These are phyloP conservation scores for Solenopsis fugax DNA, from an alignment of 1,140 invertebrate species.

Conservation along the genomic window DNA sequence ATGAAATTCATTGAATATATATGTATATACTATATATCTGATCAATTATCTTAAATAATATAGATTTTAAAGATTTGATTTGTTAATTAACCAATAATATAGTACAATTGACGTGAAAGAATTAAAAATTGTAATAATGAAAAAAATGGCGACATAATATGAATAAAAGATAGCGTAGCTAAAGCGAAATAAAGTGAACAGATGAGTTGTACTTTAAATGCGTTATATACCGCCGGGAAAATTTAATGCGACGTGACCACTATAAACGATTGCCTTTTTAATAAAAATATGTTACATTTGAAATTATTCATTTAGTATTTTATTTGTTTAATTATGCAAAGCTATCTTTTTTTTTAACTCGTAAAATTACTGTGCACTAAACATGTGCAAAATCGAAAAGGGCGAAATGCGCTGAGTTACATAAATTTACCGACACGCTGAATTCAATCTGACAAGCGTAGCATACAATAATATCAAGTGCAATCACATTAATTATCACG, in stretches of 20 bases:
- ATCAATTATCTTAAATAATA: background rate
- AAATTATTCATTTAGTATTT: background rate
- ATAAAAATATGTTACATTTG: slow-evolving; percentile 9
- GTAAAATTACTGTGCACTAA: background rate
- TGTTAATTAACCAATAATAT: slow-evolving; percentile 29
- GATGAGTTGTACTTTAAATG: slow-evolving; percentile 36
- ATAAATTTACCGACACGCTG: slow-evolving; percentile 34
- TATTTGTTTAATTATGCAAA: slow-evolving; percentile 19
- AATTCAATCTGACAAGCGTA: slow-evolving; percentile 42
- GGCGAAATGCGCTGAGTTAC: background rate
- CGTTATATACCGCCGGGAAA: background rate
- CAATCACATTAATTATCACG: slow-evolving; percentile 52
- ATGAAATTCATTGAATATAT: background rate
- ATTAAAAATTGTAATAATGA: slow-evolving; percentile 23
- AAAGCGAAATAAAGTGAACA: slow-evolving; percentile 25
- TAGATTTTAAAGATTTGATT: slow-evolving; percentile 22
- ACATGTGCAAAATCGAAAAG: background rate
- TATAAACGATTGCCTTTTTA: background rate
- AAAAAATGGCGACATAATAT: slow-evolving; percentile 25
- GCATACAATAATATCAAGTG: slow-evolving; percentile 37
- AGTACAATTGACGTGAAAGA: slow-evolving; percentile 6
- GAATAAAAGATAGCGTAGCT: slow-evolving; percentile 44
- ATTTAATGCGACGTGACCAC: slow-evolving; percentile 12
- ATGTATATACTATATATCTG: background rate
- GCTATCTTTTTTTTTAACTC: slow-evolving; percentile 1